Conservation (phyloP, 2,797 vertebrate genomes). For the Halcyon badia region DNA sequence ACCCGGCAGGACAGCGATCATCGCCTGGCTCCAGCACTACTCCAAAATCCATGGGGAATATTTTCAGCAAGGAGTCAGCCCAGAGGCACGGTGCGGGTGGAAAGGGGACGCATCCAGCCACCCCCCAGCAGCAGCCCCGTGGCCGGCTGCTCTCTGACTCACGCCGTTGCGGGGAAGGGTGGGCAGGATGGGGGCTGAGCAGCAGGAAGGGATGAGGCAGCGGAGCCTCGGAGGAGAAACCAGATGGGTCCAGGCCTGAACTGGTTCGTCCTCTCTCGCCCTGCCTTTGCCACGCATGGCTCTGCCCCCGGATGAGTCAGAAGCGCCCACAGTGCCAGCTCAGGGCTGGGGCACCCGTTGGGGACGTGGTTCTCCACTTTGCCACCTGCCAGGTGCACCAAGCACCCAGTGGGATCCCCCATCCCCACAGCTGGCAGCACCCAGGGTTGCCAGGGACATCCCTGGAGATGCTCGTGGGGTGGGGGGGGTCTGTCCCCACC, state of each 20-base stretch:
- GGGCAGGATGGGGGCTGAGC: background rate
- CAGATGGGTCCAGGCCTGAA: conserved; percentile 35
- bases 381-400: background rate
- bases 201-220: conserved; percentile 41
- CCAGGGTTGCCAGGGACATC: background rate
- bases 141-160: background rate
- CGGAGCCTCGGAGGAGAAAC: conserved; percentile 1
- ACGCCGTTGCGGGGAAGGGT: background rate
- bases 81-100: fast-evolving
- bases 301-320: conserved; percentile 57
- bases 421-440: background rate
- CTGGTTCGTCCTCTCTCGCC: conserved; percentile 37
- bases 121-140: background rate
- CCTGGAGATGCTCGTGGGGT: fast-evolving
- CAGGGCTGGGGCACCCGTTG: background rate
- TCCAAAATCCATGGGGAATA: background rate
- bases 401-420: background rate
- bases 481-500: background rate
- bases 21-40: background rate
- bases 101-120: background rate
- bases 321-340: background rate
- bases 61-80: background rate
- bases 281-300: background rate
- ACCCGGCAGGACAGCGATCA: background rate
- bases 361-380: background rate